Conservation (phyloP, 2,113 vertebrate genomes). For the Rhadina sibilatrix region DNA sequence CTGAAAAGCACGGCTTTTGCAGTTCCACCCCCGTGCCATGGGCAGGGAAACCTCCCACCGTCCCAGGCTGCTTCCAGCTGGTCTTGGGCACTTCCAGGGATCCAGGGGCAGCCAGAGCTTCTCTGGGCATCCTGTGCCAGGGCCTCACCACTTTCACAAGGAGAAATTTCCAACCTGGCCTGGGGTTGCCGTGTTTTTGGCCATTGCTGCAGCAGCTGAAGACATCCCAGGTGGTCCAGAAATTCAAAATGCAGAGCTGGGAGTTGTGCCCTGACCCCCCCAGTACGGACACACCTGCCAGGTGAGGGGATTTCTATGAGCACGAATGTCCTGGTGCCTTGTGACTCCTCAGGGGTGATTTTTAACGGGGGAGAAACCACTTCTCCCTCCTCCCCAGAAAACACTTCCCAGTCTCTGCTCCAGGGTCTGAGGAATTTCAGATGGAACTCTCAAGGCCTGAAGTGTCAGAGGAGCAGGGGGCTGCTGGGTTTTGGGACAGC, state of each 20-base stretch:
- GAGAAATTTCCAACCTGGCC: not conserved
- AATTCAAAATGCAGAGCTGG: not conserved
- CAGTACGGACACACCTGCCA: not conserved
- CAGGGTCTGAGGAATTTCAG: not conserved
- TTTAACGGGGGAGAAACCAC: not conserved
- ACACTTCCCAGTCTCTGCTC: not conserved
- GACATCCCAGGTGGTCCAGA: not conserved
- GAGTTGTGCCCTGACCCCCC: not conserved
- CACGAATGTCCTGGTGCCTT: not conserved
- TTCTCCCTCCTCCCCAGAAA: not conserved
- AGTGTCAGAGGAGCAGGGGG: not conserved
- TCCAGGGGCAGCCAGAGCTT: not conserved
- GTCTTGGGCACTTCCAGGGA: not conserved
- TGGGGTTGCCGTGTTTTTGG: not conserved
- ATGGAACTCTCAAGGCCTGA: not conserved
- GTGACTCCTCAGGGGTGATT: not conserved
- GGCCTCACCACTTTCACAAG: not conserved
- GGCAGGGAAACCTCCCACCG: not conserved
- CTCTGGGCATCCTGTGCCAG: not conserved
- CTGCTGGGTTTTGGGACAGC: not conserved
- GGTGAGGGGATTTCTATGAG: not conserved
- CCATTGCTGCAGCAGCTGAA: not conserved
- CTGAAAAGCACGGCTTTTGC: accelerated
- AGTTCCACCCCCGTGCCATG: accelerated
- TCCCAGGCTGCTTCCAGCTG: not conserved